A percentile compares a stretch with the other conserved stretches of the same genome.
phyloP scores from a whole-genome alignment of 2,888 invertebrate species.

The Agonopterix alstromeriana region DNA sequence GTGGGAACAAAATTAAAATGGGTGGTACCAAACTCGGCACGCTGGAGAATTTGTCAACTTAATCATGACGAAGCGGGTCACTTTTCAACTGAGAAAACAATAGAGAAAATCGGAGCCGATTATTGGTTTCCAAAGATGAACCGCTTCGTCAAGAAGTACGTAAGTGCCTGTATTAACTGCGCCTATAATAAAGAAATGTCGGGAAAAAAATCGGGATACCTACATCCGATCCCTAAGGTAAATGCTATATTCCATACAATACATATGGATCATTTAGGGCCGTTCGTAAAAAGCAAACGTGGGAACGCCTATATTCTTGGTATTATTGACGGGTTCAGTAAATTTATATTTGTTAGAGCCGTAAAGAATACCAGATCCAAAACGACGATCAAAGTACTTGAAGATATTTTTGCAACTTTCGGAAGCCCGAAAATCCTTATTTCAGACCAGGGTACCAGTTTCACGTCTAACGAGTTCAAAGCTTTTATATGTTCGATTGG shows the following conservation, averaged over 20 bases:
- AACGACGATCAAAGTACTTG: not conserved
- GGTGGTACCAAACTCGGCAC: slow-evolving; percentile 27
- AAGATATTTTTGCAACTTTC: not conserved
- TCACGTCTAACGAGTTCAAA: not conserved
- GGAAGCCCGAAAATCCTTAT: not conserved
- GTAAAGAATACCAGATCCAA: slow-evolving; percentile 6
- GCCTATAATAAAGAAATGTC: slow-evolving; percentile 30
- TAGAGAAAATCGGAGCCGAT: slow-evolving; percentile 21
- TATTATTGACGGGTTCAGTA: slow-evolving; percentile 38
- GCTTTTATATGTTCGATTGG: not conserved
- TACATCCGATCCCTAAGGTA: slow-evolving; percentile 40
- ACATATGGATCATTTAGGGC: slow-evolving; percentile 47
- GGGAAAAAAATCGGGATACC: slow-evolving; percentile 18
- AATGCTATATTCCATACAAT: slow-evolving; percentile 37
- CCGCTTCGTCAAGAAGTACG: slow-evolving; percentile 36
- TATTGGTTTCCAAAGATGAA: slow-evolving; percentile 49
- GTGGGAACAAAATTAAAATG: slow-evolving; percentile 15
- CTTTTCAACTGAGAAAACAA: slow-evolving; percentile 32
- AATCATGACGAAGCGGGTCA: slow-evolving; percentile 44
- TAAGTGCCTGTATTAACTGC: slow-evolving; percentile 40
- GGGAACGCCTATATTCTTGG: slow-evolving; percentile 32
- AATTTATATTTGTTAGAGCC: slow-evolving; percentile 29
- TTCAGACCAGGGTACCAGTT: not conserved
- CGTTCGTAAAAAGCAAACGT: slow-evolving; percentile 29
- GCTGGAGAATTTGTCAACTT: slow-evolving; percentile 24